Evolutionary conservation across 1,140 invertebrate genomes (phyloP).

Genomic region (Ceratosolen fusciceps): DNA sequence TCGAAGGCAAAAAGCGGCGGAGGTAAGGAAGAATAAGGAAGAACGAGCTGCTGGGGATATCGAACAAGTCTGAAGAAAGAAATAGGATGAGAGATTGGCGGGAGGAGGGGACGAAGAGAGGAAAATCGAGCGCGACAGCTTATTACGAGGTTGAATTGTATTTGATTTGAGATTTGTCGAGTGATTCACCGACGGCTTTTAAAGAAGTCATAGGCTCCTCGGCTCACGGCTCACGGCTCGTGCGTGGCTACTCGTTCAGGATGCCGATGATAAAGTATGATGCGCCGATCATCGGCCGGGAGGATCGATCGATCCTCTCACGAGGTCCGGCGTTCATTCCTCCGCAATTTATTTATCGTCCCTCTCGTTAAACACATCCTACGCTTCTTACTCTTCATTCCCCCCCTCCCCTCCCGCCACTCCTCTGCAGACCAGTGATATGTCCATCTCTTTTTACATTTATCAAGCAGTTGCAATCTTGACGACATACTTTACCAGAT

Average conservation of each 20-base stretch:
- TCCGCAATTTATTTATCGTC: conserved; percentile 41
- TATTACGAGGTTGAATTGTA: conserved; percentile 50
- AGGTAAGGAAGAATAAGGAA: not conserved
- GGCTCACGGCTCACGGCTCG: too few relatives aligned
- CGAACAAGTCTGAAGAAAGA: not conserved
- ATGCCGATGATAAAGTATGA: conserved; percentile 43
- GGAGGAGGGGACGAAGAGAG: not conserved
- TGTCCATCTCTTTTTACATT: conserved; percentile 15
- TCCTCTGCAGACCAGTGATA: not conserved
- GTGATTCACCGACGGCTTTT: conserved; percentile 8
- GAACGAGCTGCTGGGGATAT: not conserved
- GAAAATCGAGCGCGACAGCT: conserved; percentile 39
- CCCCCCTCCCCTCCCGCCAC: not conserved
- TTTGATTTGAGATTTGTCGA: conserved; percentile 42
- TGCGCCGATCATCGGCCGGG: conserved; percentile 22
- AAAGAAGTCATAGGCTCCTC: conserved; percentile 7
- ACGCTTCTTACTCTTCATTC: conserved; percentile 16
- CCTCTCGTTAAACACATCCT: conserved; percentile 12
- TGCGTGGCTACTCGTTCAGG: not conserved
- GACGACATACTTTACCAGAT: conserved; percentile 24
- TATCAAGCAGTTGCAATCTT: conserved; percentile 19
- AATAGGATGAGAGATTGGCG: not conserved
- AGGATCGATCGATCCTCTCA: conserved; percentile 18
- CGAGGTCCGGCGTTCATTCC: not conserved
- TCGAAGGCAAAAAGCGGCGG: too few relatives aligned